Evolutionary conservation across 2,113 vertebrate species (phyloP).

Genomic region (Malurus cyaneus): DNA sequence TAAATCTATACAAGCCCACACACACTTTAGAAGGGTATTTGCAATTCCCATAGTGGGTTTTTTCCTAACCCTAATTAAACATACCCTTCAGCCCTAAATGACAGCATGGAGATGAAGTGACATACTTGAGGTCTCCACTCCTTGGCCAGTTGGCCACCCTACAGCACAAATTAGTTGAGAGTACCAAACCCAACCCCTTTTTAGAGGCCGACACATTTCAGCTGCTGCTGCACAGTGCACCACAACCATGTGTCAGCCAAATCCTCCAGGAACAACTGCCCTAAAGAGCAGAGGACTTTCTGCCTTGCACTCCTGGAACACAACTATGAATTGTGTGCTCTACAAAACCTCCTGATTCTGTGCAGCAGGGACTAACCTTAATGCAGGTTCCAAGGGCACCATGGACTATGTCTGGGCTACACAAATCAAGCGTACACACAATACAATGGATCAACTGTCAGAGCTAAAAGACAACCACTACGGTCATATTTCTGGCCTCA

Average conservation of each 20-base stretch:
- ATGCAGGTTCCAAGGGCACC: too few species aligned
- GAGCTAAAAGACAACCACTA: background rate
- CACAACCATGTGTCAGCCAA: background rate
- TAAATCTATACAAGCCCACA: background rate
- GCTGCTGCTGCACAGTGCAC: accelerated
- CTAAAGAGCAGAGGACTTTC: background rate
- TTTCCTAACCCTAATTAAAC: background rate
- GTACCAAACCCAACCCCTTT: background rate
- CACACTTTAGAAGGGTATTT: background rate
- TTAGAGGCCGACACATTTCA: background rate
- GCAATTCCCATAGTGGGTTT: background rate
- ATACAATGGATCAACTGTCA: background rate
- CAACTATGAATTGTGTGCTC: background rate
- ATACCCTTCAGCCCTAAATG: background rate
- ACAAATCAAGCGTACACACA: background rate
- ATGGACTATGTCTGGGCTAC: background rate
- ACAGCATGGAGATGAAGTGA: background rate
- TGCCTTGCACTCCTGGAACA: background rate
- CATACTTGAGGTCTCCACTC: background rate
- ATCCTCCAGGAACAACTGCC: background rate
- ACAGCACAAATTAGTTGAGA: background rate
- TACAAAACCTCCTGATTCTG: background rate
- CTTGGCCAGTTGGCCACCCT: background rate
- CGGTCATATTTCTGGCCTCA: background rate
- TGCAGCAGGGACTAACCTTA: background rate